Conservation (phyloP, 1,140 invertebrate genomes). For the Brachionus angularis region DNA sequence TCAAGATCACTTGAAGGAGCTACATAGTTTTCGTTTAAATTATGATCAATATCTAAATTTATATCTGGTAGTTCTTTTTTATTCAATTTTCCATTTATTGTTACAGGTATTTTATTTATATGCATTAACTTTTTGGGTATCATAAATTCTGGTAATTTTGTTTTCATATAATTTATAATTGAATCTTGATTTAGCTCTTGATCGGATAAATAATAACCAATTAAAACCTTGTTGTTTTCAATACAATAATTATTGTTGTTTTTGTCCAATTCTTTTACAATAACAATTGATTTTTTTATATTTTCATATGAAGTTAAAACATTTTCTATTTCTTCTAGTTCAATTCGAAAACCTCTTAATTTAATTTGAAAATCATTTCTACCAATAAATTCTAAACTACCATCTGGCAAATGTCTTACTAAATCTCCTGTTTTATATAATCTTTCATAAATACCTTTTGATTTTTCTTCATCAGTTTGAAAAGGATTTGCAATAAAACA, state of each 20-base stretch:
- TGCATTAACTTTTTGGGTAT: background rate
- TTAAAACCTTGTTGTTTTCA: too few species aligned
- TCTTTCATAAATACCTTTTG: too few species aligned
- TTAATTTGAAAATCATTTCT: constrained; percentile 16
- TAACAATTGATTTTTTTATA: background rate
- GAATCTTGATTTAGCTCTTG: too few species aligned
- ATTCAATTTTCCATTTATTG: background rate
- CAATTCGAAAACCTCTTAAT: background rate
- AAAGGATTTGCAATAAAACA: background rate
- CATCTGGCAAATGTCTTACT: background rate
- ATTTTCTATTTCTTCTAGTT: constrained; percentile 38
- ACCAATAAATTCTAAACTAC: background rate
- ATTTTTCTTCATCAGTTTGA: background rate
- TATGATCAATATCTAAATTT: background rate
- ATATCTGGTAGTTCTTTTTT: background rate
- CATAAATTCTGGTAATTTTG: background rate
- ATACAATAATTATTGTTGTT: too few species aligned
- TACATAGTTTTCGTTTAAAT: background rate
- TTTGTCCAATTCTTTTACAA: background rate
- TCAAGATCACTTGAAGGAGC: background rate
- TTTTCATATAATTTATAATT: background rate
- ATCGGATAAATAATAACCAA: too few species aligned
- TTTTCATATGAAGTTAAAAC: constrained; percentile 38
- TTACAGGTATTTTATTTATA: background rate
- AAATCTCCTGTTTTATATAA: constrained; percentile 2